Conservation (phyloP, 2,113 vertebrate genomes). For the Larimichthys crocea region DNA sequence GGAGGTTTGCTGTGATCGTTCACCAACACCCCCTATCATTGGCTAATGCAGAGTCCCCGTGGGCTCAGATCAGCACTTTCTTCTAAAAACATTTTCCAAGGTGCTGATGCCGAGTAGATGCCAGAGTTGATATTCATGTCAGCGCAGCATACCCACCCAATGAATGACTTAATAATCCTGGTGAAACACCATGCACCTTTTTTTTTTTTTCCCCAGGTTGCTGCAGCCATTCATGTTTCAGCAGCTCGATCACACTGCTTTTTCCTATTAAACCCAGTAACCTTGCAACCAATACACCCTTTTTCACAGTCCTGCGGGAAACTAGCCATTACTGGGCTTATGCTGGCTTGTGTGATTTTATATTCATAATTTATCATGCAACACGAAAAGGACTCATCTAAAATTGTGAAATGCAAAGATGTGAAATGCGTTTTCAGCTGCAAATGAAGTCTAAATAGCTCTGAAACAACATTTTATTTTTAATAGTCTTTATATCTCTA, state of each 20-base stretch:
- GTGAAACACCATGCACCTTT: conserved; percentile 4
- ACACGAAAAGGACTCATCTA: background rate
- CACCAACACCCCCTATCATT: background rate
- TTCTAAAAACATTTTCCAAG: conserved; percentile 26
- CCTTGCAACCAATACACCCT: conserved; percentile 1
- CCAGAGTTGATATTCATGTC: conserved; percentile 44
- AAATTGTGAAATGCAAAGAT: background rate
- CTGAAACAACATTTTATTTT: conserved; percentile 3
- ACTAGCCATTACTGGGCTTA: conserved; percentile 7
- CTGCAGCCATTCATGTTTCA: conserved; percentile 46
- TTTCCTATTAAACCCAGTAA: conserved; percentile 28
- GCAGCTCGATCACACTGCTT: conserved; percentile 18
- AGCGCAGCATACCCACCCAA: conserved; percentile 15
- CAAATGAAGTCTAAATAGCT: background rate
- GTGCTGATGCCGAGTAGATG: conserved; percentile 42
- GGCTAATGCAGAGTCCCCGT: conserved; percentile 29
- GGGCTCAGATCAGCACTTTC: conserved; percentile 53
- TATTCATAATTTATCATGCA: conserved; percentile 18
- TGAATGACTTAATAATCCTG: conserved; percentile 37
- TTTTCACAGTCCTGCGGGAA: conserved; percentile 5
- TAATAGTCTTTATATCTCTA: conserved; percentile 8
- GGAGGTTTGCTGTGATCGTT: conserved; percentile 13
- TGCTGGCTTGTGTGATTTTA: background rate
- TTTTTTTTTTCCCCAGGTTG: conserved; percentile 21
- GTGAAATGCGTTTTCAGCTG: background rate